Evolutionary conservation across 2,113 vertebrate species (phyloP), one percentile per base, ranked within the genome.

Genomic region (Psettodes erumei): DNA sequence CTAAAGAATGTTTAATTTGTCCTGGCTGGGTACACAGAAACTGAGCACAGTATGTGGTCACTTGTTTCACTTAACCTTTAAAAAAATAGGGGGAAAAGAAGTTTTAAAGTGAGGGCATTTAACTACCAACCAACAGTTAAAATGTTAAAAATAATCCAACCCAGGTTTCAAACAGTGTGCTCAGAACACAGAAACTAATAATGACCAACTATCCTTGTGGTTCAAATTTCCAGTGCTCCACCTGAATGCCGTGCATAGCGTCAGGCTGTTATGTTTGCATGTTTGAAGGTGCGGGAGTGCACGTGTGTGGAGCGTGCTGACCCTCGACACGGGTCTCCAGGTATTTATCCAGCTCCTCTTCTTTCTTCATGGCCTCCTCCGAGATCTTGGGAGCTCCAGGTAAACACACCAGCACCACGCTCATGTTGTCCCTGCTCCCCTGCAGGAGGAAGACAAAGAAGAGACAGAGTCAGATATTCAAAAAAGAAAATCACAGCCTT

Each of bases 341-440:
- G 91, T 96, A 96, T 87, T 98, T 98, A 93, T 99, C 97, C 94
- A 99, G 92, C 66, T 98, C 97, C 0, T 95, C 95, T 89, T 99
- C 98, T 93, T 94, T 98, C 90, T 95, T 98, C 90, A 98, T 84
- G 16, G 98, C 97, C 87, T 98, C 97, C 64, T 98, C 97, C 62
- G 96, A 97, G 86, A 99, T 93, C 91, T 98, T 98, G 86, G 98
- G 98, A 58, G 96, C 96, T 89, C 97, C 96, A 79, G 95, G 94
- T 93, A 99, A 96, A 95, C 97, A 98, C 93, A 99, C 96, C 94
- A 99, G 70, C 88, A 99, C 97, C 86, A 99, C 96, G 88, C 98
- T 99, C 98, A 99, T 99, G 92, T 99, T 99, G 95, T 99, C 98
- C 89, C 98, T 96, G 93, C 98, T 99, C 91, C 98, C 98, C 98